A percentile compares a stretch with the other conserved stretches of the same genome.
These are phyloP conservation scores for Merluccius polli DNA, from an alignment of 2,797 vertebrate genomes.

Conservation along the genomic window DNA sequence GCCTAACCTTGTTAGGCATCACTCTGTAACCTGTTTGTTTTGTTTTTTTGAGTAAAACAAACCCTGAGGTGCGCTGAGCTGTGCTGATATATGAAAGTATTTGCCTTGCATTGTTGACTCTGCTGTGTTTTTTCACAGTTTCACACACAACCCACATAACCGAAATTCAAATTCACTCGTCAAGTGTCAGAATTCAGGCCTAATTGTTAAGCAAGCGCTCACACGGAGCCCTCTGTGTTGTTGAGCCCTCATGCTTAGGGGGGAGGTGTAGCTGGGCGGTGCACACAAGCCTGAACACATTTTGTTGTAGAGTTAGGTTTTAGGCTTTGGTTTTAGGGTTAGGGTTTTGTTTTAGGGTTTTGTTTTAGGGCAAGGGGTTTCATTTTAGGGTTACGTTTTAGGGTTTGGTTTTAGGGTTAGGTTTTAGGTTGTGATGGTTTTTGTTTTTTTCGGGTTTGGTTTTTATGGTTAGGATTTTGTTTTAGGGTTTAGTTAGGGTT, in stretches of 20 bases:
- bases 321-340: neutral
- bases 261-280: no score
- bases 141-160: neutral
- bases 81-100: neutral
- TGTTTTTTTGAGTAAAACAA: neutral
- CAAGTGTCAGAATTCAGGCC: conserved; percentile 14
- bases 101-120: neutral
- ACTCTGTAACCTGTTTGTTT: no score
- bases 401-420: neutral
- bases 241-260: neutral
- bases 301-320: neutral
- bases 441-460: neutral
- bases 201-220: neutral
- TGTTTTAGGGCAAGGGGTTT: no score
- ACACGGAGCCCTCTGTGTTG: neutral
- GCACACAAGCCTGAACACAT: no score
- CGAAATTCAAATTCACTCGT: neutral
- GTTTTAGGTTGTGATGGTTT: no score
- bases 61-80: neutral
- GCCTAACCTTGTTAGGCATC: no score
- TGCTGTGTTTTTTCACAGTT: neutral
- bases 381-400: neutral
- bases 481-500: no score
- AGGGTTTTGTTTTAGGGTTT: neutral
- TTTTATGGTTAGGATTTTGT: neutral